These are phyloP conservation scores for Chydorus sphaericus DNA, from an alignment of 2,888 invertebrate species.

Conservation along the genomic window DNA sequence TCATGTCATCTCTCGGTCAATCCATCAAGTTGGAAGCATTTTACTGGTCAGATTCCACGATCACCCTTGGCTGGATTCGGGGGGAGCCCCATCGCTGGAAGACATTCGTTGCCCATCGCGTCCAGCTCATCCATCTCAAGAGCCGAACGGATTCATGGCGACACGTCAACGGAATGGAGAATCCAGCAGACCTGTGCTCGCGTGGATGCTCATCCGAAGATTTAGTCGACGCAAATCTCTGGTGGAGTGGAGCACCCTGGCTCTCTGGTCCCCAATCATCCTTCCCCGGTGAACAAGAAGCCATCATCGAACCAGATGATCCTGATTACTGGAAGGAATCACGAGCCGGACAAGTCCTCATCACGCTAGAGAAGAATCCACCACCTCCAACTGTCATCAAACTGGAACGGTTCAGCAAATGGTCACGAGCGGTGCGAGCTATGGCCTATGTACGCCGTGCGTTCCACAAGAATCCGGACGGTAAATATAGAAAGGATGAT, in stretches of 20 bases:
- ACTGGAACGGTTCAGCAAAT: background rate
- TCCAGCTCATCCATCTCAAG: background rate
- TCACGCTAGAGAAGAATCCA: background rate
- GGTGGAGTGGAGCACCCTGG: background rate
- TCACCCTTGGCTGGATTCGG: background rate
- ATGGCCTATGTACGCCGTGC: background rate
- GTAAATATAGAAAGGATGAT: background rate
- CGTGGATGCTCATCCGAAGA: background rate
- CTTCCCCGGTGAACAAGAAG: background rate
- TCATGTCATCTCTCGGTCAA: background rate
- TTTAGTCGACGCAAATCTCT: background rate
- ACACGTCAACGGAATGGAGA: background rate
- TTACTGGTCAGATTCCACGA: background rate
- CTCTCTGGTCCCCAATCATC: background rate
- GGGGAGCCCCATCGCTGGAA: background rate
- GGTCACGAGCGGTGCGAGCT: background rate
- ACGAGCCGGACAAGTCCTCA: background rate
- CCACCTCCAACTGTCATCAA: background rate
- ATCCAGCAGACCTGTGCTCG: background rate
- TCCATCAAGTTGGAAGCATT: background rate
- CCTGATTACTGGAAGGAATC: background rate
- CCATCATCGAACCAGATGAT: background rate
- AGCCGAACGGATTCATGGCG: background rate
- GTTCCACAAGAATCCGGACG: background rate
- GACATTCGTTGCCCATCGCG: background rate